Evolutionary conservation across 2,113 vertebrate genomes (phyloP), one percentile per base, ranked within the genome.

Genomic region (Vidua macroura): DNA sequence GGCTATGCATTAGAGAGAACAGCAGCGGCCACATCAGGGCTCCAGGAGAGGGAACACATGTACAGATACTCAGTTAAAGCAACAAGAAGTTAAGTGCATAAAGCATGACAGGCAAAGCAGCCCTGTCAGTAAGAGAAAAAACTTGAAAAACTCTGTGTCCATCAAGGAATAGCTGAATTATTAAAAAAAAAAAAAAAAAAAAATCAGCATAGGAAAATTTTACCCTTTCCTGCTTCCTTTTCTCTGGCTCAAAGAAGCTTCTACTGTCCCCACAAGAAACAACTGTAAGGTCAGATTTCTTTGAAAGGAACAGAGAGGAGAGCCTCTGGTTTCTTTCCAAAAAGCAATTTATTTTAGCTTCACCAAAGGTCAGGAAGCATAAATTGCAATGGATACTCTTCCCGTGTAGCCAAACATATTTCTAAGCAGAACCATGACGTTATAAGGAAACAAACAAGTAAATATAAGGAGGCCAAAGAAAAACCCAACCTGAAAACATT

Each of bases 331-430:
- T 79, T 86, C 86, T 87, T 92, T 94, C 86, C 75, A 95, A 77
- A 86, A 93, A 51, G 14, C 25, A 52, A 60, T 94, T 90, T 86
- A 91, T 95, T 95, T 96, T 84, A 84, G 83, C 68, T 84, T 86
- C 62, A 75, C n/a, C 11, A 87, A 93, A 93, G 89, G 89, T 91
- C 86, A 87, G 53, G 64, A 94, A 91, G 83, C 85, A 82, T 76
- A 93, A 89, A 73, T 56, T 84, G 91, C 52, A 87, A 76, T 86
- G 69, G 63, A 77, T 86, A 63, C 41, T 87, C 84, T 92, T 92
- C 70, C 58, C 33, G 6, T 24, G 53, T 17, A 85, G 69, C 58
- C 77, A 81, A 81, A 84, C 9, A 28, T 52, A 53, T 58, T 91
- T 89, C 62, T 31, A 76, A 92, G 58, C n/a, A 76, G 69, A 92